Evolutionary conservation across 2,113 vertebrate genomes (phyloP).

Genomic region (Xerus inauris): DNA sequence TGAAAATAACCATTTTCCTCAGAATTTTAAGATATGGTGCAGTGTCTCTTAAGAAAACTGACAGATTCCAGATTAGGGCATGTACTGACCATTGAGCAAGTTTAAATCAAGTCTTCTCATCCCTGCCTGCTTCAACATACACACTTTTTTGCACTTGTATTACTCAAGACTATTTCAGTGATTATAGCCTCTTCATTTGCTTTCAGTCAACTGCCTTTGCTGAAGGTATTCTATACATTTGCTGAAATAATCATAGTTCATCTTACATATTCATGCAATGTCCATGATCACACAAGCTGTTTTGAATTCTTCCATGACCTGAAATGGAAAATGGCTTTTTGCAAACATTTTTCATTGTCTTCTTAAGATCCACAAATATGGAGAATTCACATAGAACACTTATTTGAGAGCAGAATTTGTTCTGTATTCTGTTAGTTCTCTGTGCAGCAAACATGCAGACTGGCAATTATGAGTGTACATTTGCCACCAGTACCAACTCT

Average conservation of each 20-base stretch:
- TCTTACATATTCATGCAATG: not conserved
- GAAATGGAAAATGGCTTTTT: conserved; percentile 23
- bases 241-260: not conserved
- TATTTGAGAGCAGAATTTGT: not conserved
- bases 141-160: not conserved
- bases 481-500: not conserved
- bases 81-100: not conserved
- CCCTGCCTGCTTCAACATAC: not conserved
- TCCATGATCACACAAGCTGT: not conserved
- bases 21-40: not conserved
- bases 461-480: not conserved
- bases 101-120: not conserved
- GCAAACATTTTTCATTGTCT: not conserved
- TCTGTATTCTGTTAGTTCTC: not conserved
- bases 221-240: not conserved
- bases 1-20: not conserved
- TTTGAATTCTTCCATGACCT: conserved; percentile 33
- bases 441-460: not conserved
- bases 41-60: not conserved
- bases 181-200: not conserved
- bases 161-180: not conserved
- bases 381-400: not conserved
- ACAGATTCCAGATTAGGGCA: not conserved
- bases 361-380: not conserved
- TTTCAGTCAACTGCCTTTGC: not conserved